Conservation (phyloP, 2,113 vertebrate species). For the Tetrax tetrax region DNA sequence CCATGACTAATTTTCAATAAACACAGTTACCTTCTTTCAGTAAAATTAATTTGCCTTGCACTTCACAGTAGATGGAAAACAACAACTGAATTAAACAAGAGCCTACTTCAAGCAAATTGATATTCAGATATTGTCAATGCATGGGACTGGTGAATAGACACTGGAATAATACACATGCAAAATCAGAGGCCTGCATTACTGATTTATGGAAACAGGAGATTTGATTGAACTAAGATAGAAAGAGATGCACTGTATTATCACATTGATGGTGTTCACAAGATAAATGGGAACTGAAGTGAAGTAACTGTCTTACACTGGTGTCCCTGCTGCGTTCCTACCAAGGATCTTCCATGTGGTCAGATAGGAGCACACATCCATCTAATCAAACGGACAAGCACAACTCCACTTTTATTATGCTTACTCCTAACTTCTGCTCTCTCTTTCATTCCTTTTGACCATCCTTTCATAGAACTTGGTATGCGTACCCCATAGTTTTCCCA, state of each 20-base stretch:
- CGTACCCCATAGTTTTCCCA: not conserved
- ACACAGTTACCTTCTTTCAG: not conserved
- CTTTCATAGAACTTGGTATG: not conserved
- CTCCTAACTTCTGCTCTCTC: not conserved
- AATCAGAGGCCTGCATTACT: not conserved
- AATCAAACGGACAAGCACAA: not conserved
- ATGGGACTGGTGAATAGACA: not conserved
- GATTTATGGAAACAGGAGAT: not conserved
- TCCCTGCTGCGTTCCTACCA: not conserved
- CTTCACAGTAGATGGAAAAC: not conserved
- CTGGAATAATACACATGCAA: not conserved
- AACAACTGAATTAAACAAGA: not conserved
- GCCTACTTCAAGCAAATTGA: not conserved
- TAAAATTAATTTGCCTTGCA: not conserved
- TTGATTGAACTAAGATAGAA: not conserved
- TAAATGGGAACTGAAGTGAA: not conserved
- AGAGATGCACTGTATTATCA: not conserved
- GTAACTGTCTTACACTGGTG: not conserved
- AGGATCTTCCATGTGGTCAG: not conserved
- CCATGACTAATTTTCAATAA: not conserved
- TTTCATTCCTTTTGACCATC: not conserved
- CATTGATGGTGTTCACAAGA: not conserved
- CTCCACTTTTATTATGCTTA: not conserved
- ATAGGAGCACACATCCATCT: not conserved
- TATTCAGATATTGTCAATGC: not conserved